Evolutionary conservation across 2,113 vertebrate species (phyloP).

Genomic region (Python bivittatus): DNA sequence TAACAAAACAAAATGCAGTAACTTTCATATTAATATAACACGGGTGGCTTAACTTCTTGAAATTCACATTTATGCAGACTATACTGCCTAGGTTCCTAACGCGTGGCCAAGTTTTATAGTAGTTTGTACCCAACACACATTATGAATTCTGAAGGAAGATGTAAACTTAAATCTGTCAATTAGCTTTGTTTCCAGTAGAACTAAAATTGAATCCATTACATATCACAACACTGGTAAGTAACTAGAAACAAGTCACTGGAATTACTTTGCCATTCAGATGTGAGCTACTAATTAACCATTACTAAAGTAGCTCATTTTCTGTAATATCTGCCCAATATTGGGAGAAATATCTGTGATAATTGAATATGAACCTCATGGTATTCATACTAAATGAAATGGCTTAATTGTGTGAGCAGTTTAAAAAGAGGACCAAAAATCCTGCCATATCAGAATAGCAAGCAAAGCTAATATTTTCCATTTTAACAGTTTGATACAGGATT

Average conservation of each 20-base stretch:
- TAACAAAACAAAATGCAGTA: background rate
- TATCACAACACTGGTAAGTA: background rate
- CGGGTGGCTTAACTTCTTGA: background rate
- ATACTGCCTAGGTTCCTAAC: no score
- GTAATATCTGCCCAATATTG: background rate
- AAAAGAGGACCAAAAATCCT: background rate
- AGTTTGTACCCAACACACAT: background rate
- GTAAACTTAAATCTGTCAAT: background rate
- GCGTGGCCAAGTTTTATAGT: background rate
- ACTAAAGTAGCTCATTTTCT: background rate
- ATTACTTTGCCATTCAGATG: background rate
- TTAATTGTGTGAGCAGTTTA: background rate
- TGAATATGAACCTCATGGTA: background rate
- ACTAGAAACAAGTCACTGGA: no score
- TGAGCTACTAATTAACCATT: background rate
- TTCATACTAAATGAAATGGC: background rate
- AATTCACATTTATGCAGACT: background rate
- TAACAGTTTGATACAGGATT: background rate
- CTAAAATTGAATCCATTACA: background rate
- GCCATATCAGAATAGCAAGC: background rate
- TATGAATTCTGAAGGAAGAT: background rate
- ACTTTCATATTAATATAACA: background rate
- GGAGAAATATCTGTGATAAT: background rate
- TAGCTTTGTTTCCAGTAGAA: background rate
- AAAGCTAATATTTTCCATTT: background rate